Base-by-base conservation (phyloP, 2,888 invertebrate genomes). In the Eilema griseolum region DNA sequence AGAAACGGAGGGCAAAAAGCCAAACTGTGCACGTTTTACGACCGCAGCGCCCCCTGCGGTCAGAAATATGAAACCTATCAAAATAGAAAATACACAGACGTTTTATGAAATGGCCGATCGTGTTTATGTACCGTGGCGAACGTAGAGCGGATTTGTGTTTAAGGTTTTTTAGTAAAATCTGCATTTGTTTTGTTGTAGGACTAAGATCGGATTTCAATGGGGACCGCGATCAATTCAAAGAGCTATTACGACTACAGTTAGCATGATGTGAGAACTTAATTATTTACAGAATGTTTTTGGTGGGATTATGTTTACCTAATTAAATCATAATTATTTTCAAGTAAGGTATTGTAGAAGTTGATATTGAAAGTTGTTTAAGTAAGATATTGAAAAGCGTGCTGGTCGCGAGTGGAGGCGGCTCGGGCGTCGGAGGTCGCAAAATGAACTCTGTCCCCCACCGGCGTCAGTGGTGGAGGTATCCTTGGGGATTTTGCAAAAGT, bases 51-150 rank as follows among this genome's bases (percentile, higher is more conserved):
- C 89, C 91, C 88, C 91, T 82, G 88, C 86, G 86, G 89, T 84
- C 90, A 88, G 86, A 90, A 86, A 89, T 91, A 92, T 92, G 88
- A 88, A 90, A 92, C 89, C 88, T 90, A 89, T 90, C 90, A 88
- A 87, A 89, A 88, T 85, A 86, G 85, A 88, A 87, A 86, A 87
- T 82, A 86, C 85, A 83, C 84, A 84, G 85, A 85, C 86, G 85
- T 85, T 87, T 86, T 88, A 87, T 84, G 85, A 83, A 89, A 89
- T 90, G 87, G 87, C 88, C 88, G 82, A 77, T 79, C 77, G 83
- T 86, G 86, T 89, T 87, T 86, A 86, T 85, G 82, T 80, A 83
- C 81, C 81, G 82, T 72, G 71, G 73, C 67, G 67, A 3, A 66
- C 75, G 69, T 77, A 63, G 64, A 31, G 67, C 60, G 65, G 66